Percentiles rank a stretch among this genome's conserved stretches.
These are phyloP conservation scores for Rhopalosiphum maidis DNA, from an alignment of 1,140 invertebrate genomes.

Conservation along the genomic window DNA sequence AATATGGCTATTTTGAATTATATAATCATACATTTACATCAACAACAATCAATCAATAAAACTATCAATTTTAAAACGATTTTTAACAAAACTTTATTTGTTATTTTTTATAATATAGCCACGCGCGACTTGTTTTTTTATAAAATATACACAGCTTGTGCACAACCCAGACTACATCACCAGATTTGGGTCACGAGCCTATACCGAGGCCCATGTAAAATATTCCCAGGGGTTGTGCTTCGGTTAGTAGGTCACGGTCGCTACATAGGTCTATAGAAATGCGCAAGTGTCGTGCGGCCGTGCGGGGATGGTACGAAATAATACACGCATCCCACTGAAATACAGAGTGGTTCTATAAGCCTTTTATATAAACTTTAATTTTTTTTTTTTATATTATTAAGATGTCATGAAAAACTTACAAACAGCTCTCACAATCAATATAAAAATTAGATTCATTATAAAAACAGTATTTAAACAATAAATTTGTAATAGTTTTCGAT, in stretches of 20 bases:
- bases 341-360: neutral
- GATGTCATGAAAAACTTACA: neutral
- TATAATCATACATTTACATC: neutral
- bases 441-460: neutral
- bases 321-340: neutral
- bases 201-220: conserved; percentile 27
- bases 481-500: neutral
- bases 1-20: neutral
- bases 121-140: neutral
- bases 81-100: neutral
- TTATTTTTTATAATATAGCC: neutral
- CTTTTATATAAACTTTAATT: neutral
- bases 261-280: neutral
- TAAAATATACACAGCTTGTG: conserved; percentile 3
- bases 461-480: neutral
- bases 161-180: conserved; percentile 21
- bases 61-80: neutral
- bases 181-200: conserved; percentile 42
- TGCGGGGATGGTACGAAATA: neutral
- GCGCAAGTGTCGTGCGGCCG: conserved; percentile 9
- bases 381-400: neutral
- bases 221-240: conserved; percentile 44
- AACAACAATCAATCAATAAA: neutral
- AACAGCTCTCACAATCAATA: neutral
- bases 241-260: conserved; percentile 42